Conservation (phyloP, 2,888 invertebrate species). For the Corbicula japonica region DNA sequence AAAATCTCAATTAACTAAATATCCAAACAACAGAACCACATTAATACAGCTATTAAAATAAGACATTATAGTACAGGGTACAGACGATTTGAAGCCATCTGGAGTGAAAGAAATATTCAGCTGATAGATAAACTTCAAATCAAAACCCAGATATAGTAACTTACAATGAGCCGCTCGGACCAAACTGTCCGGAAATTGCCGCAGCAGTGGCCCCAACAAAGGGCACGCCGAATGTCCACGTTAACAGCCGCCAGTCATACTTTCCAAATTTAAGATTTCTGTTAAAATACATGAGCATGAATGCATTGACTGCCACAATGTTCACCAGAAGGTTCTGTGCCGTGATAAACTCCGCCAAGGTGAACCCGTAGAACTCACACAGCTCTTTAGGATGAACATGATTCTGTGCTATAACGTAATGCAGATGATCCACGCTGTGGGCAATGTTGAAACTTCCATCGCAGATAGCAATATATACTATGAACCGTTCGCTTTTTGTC, state of each 20-base stretch:
- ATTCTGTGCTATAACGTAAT: conserved; percentile 42
- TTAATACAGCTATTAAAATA: too few species aligned
- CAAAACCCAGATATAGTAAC: conserved; percentile 4
- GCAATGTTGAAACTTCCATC: conserved; percentile 57
- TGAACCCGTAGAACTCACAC: conserved; percentile 56
- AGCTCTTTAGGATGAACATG: conserved; percentile 49
- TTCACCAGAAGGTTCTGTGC: conserved; percentile 61
- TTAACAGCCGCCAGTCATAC: conserved; percentile 53
- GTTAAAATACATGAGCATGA: conserved; percentile 46
- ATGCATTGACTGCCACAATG: conserved; percentile 52
- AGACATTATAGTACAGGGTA: too few species aligned
- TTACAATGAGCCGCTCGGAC: conserved; percentile 55
- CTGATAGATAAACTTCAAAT: too few species aligned
- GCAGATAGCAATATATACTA: conserved; percentile 57
- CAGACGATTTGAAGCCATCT: too few species aligned
- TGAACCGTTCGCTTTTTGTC: conserved; percentile 57
- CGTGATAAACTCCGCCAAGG: conserved; percentile 55
- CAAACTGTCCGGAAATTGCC: conserved; percentile 39
- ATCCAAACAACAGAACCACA: too few species aligned
- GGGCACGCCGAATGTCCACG: conserved; percentile 51
- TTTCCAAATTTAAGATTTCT: conserved; percentile 46
- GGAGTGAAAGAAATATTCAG: too few species aligned
- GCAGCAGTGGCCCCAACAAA: conserved; percentile 49
- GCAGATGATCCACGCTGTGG: conserved; percentile 53
- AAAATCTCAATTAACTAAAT: too few species aligned